phyloP scores from a whole-genome alignment of 1,140 invertebrate genomes.

The Phocides pigmalion region DNA sequence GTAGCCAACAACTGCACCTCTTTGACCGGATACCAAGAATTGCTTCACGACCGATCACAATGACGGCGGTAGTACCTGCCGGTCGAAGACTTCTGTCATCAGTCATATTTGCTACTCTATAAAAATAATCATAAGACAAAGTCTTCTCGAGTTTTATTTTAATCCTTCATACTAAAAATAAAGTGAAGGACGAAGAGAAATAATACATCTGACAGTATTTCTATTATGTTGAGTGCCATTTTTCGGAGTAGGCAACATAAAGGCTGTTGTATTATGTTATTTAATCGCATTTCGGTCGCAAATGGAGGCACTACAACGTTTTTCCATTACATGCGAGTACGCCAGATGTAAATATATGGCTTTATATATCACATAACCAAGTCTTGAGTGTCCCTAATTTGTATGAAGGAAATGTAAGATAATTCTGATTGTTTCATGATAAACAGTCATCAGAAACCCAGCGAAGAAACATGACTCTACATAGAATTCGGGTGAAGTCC shows the following conservation, averaged over 20 bases:
- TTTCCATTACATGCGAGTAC: slow-evolving; percentile 56
- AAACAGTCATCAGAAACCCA: too few species aligned
- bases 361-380: too few species aligned
- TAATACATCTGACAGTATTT: slow-evolving; percentile 10
- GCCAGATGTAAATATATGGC: background rate
- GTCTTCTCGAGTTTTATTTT: background rate
- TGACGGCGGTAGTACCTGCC: too few species aligned
- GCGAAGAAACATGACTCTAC: too few species aligned
- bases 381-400: too few species aligned
- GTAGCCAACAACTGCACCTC: too few species aligned
- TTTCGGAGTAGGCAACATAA: slow-evolving; percentile 13
- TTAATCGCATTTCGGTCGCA: slow-evolving; percentile 33
- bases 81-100: background rate
- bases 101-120: too few species aligned
- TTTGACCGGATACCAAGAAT: too few species aligned
- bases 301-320: slow-evolving; percentile 47
- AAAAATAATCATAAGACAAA: background rate
- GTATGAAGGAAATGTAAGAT: too few species aligned
- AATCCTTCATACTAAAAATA: background rate
- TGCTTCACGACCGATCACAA: too few species aligned
- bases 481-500: too few species aligned
- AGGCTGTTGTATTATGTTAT: slow-evolving; percentile 2
- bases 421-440: too few species aligned
- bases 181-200: background rate
- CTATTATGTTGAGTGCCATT: slow-evolving; percentile 6